Percentiles rank a stretch among this genome's conserved stretches.
phyloP scores from a whole-genome alignment of 2,797 vertebrate genomes.

The Psittacula echo region DNA sequence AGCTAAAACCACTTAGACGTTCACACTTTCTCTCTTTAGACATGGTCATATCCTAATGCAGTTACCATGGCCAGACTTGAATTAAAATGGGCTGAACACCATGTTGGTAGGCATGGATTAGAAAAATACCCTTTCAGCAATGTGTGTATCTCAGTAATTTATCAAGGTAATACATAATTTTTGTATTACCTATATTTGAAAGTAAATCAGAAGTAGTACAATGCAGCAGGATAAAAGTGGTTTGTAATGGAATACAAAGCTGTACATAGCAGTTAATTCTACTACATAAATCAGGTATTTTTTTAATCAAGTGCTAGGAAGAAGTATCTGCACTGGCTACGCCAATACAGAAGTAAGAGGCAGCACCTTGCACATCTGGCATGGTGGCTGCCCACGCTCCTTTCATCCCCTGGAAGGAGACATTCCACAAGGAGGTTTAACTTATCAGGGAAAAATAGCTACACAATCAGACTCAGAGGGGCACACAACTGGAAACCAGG shows the following conservation, averaged over 20 bases:
- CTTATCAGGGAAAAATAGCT: not conserved
- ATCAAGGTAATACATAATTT: not conserved
- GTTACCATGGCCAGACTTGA: not conserved
- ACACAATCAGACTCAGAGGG: not conserved
- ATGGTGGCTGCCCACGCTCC: rapidly evolving
- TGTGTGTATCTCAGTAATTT: not conserved
- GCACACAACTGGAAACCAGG: not conserved
- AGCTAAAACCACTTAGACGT: not conserved
- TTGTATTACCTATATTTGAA: not conserved
- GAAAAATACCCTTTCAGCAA: not conserved
- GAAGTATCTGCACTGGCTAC: not conserved
- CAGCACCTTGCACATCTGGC: not conserved
- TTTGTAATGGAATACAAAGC: not conserved
- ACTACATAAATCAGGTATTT: not conserved
- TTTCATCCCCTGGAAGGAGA: not conserved
- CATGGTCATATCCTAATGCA: not conserved
- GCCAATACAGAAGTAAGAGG: not conserved
- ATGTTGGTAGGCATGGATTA: not conserved
- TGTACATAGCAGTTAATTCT: not conserved
- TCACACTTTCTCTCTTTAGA: not conserved
- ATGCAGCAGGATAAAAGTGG: not conserved
- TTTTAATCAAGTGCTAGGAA: not conserved
- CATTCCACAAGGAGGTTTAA: not conserved
- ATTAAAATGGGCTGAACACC: not conserved
- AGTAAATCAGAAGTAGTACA: not conserved